Evolutionary conservation across 2,888 invertebrate species (phyloP).

Genomic region (Phanerotoma sp.): DNA sequence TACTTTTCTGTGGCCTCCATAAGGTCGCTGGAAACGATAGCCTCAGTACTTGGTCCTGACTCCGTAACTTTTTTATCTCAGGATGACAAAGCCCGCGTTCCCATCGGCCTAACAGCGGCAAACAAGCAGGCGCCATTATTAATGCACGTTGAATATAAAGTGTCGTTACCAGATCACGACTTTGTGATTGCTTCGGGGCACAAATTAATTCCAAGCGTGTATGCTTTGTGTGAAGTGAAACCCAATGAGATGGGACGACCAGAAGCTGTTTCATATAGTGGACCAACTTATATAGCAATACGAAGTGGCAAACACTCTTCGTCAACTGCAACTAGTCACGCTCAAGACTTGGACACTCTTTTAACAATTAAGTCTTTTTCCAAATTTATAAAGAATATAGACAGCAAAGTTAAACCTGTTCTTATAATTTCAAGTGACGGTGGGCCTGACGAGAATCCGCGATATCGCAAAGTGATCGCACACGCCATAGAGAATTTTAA

Average conservation of each 20-base stretch:
- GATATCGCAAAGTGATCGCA: conserved; percentile 37
- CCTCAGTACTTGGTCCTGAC: conserved; percentile 32
- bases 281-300: conserved; percentile 55
- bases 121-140: conserved; percentile 49
- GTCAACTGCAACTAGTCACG: conserved; percentile 40
- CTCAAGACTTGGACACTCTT: conserved; percentile 38
- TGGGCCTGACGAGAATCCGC: conserved; percentile 37
- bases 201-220: conserved; percentile 46
- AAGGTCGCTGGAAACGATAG: conserved; percentile 32
- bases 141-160: conserved; percentile 42
- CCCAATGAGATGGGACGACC: conserved; percentile 37
- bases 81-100: conserved; percentile 49
- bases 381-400: conserved; percentile 26
- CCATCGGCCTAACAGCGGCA: conserved; percentile 51
- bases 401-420: conserved; percentile 40
- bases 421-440: conserved; percentile 41
- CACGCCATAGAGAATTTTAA: conserved; percentile 37
- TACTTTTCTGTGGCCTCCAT: conserved; percentile 24
- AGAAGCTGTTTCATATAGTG: conserved; percentile 49
- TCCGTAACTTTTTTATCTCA: conserved; percentile 39
- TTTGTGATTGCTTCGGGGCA: conserved; percentile 43
- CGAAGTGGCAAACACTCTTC: conserved; percentile 42
- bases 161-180: conserved; percentile 44
- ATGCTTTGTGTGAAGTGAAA: conserved; percentile 40
- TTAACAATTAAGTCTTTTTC: conserved; percentile 34